These are phyloP conservation scores for Acronicta leporina DNA, from an alignment of 2,888 invertebrate genomes.

Conservation along the genomic window DNA sequence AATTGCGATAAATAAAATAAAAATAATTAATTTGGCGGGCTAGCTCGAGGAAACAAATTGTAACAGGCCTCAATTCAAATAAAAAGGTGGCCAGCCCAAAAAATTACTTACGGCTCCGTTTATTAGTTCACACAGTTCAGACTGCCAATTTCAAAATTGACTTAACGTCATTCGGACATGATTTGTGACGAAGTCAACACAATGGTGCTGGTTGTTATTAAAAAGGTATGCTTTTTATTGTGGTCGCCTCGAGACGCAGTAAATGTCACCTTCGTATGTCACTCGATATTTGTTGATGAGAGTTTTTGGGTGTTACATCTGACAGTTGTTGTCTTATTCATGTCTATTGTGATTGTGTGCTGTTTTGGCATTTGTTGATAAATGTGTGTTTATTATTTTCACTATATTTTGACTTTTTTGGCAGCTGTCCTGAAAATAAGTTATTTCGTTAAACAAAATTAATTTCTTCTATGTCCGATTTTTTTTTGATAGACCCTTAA, in stretches of 20 bases:
- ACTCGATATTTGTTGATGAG: constrained; percentile 34
- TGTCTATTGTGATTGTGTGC: constrained; percentile 41
- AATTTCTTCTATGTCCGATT: too few species aligned
- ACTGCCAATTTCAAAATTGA: constrained; percentile 46
- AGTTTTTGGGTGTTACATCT: constrained; percentile 48
- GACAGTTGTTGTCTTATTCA: constrained; percentile 53
- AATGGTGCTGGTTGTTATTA: constrained; percentile 55
- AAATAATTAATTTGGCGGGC: too few species aligned
- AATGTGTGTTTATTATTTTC: neutral
- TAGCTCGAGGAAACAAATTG: neutral
- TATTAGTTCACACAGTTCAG: constrained; percentile 39
- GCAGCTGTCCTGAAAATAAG: too few species aligned
- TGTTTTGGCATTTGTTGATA: constrained; percentile 7
- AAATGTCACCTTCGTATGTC: constrained; percentile 54
- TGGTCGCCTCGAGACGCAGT: constrained; percentile 41
- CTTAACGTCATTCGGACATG: constrained; percentile 47
- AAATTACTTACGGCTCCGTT: constrained; percentile 14
- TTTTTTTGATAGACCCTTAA: too few species aligned
- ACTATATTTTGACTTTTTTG: too few species aligned
- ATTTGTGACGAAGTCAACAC: constrained; percentile 53
- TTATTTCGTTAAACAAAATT: too few species aligned
- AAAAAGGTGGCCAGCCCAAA: constrained; percentile 8
- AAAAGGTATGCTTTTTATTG: constrained; percentile 53
- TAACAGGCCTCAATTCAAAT: constrained; percentile 16
- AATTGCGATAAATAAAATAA: too few species aligned